Evolutionary conservation across 2,888 invertebrate genomes (phyloP), one percentile per base, ranked within the genome.

Genomic region (Hipparchia semele): DNA sequence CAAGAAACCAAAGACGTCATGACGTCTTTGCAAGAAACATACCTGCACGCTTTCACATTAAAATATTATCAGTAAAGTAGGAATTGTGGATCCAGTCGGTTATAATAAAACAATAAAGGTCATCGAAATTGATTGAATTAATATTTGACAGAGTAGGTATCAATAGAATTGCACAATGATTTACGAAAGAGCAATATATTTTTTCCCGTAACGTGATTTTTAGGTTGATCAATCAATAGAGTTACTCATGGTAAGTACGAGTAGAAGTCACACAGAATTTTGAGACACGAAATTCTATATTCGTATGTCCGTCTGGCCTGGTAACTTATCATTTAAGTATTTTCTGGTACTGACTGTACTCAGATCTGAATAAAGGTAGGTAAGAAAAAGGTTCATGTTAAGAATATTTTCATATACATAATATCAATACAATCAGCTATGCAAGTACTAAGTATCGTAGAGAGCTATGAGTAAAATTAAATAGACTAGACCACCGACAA

Each of bases 311-410:
- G 9, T 9, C 9, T 51, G 9, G 8, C 51, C 51, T 9, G 10
- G 10, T 51, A 51, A 51, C 8, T 10, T 9, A 51, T 39, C 39
- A 5, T 39, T 4, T 10, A 8, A 3, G 23, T 12, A 45, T 61
- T 64, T 13, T 23, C 3, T 64, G 60, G 2, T 12, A 64, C 49
- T 23, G 10, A 64, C 64, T 64, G 64, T 64, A 64, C 49, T 49
- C 13, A 51, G 49, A 64, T 64, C 64, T 64, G 64, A 64, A 64
- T 64, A 64, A 64, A 64, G 64, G 49, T 49, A 64, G 9, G 49
- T 23, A 49, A 23, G 64, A 49, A 64, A 64, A 51, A 51, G 49
- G 64, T 64, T 64, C 49, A 49, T 23, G 46, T 62, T 49, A 62
- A 62, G 62, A 64, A 64, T 23, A 64, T 64, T 64, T 49, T 49